Percentiles rank a stretch among this genome's conserved stretches.
phyloP scores from a whole-genome alignment of 1,140 invertebrate species.

The Pemphigus obesinymphae region DNA sequence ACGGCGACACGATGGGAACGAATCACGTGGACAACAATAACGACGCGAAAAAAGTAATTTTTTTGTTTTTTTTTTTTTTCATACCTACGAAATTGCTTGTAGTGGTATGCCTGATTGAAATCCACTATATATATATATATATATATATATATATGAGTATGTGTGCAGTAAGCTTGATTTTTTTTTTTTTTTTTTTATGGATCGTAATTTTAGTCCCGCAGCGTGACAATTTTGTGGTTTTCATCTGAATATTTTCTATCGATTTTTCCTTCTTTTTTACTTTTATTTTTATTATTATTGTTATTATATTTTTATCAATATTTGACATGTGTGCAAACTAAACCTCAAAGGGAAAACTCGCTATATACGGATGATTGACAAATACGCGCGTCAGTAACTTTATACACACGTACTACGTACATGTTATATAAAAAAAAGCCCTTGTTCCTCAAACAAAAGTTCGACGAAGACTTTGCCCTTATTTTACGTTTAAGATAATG shows the following conservation, averaged over 20 bases:
- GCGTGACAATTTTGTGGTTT: background rate
- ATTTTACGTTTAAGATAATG: background rate
- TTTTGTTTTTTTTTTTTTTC: background rate
- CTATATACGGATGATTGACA: conserved; percentile 1
- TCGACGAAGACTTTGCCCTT: background rate
- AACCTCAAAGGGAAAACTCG: background rate
- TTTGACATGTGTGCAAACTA: conserved; percentile 4
- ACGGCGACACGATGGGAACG: conserved; percentile 77
- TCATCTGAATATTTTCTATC: background rate
- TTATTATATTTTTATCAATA: conserved; percentile 3
- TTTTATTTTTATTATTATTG: background rate
- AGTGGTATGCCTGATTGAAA: no score
- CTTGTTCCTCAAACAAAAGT: background rate
- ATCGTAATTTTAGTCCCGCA: background rate
- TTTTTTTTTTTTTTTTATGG: no score
- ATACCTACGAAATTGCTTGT: no score
- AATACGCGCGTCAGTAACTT: background rate
- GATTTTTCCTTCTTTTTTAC: background rate
- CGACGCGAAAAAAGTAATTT: conserved; percentile 83
- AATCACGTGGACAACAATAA: conserved; percentile 87
- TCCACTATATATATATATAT: no score
- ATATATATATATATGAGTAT: background rate
- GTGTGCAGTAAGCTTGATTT: background rate
- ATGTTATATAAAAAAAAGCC: background rate
- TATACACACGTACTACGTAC: background rate